Conservation (phyloP, 2,113 vertebrate genomes). For the Equus quagga region DNA sequence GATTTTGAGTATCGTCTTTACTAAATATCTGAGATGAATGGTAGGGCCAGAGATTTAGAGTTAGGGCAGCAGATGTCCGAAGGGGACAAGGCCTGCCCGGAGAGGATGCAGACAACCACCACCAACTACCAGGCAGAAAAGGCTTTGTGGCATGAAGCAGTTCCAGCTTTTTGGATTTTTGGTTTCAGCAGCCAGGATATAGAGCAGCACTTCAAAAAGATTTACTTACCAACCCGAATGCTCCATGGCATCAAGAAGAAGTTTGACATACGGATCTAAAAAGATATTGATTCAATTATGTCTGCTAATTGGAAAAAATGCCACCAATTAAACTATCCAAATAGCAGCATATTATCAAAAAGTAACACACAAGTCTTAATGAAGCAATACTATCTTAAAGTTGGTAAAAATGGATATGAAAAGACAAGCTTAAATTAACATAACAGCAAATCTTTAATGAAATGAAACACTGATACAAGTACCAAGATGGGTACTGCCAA, state of each 20-base stretch:
- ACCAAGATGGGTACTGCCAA: not conserved
- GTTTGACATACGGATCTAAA: constrained; percentile 95
- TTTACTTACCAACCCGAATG: constrained; percentile 95
- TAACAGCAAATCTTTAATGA: constrained; percentile 9
- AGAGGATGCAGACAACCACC: not conserved
- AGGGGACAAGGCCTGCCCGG: not conserved
- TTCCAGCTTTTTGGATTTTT: not conserved
- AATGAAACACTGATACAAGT: constrained; percentile 41
- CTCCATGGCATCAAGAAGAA: constrained; percentile 96
- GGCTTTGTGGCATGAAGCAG: not conserved
- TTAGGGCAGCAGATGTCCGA: not conserved
- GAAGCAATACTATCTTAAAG: constrained; percentile 39
- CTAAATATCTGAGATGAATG: not conserved
- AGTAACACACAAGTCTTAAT: not conserved
- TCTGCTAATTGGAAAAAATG: constrained; percentile 53
- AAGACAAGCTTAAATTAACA: constrained; percentile 56
- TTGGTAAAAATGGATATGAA: not conserved
- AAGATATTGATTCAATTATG: constrained; percentile 80
- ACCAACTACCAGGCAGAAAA: not conserved
- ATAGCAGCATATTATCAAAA: not conserved
- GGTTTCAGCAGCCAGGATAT: not conserved
- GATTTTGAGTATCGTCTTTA: not conserved
- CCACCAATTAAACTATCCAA: constrained; percentile 54
- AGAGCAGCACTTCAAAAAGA: constrained; percentile 13
- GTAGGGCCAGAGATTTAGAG: not conserved